phyloP scores from a whole-genome alignment of 2,797 vertebrate genomes.

The Epinephelus awoara region DNA sequence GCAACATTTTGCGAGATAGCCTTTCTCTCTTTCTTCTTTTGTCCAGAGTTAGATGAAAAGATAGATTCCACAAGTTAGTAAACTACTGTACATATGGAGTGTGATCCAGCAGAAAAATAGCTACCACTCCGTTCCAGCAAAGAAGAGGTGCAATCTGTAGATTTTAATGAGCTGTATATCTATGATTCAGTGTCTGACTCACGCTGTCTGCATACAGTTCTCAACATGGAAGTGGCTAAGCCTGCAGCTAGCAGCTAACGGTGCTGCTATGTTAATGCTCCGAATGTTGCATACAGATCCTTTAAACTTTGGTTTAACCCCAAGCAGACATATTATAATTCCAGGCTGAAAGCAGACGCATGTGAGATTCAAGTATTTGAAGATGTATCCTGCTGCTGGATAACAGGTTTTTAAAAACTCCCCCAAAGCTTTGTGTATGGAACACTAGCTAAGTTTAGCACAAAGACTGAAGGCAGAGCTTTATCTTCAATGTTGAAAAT shows the following conservation, averaged over 20 bases:
- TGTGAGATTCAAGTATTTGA: background rate
- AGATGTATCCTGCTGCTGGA: background rate
- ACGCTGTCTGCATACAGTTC: too few relatives aligned
- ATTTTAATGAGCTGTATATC: too few relatives aligned
- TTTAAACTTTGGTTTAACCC: too few relatives aligned
- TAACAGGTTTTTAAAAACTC: background rate
- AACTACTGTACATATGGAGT: background rate
- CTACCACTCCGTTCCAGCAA: too few relatives aligned
- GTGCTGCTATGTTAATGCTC: too few relatives aligned
- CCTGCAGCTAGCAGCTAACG: too few relatives aligned
- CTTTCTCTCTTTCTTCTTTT: background rate
- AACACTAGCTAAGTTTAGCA: too few relatives aligned
- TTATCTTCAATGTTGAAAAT: background rate
- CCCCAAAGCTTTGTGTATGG: too few relatives aligned
- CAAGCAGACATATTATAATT: too few relatives aligned
- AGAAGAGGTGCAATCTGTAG: too few relatives aligned
- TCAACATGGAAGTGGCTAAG: too few relatives aligned
- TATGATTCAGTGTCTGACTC: background rate
- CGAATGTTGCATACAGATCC: too few relatives aligned
- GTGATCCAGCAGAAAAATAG: background rate
- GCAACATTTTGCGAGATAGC: background rate
- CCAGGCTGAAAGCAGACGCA: background rate
- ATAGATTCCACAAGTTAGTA: constrained; percentile 3
- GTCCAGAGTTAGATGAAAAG: background rate
- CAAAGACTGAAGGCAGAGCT: background rate